Conservation (phyloP, 1,140 invertebrate species). For the Meteorus sp. region DNA sequence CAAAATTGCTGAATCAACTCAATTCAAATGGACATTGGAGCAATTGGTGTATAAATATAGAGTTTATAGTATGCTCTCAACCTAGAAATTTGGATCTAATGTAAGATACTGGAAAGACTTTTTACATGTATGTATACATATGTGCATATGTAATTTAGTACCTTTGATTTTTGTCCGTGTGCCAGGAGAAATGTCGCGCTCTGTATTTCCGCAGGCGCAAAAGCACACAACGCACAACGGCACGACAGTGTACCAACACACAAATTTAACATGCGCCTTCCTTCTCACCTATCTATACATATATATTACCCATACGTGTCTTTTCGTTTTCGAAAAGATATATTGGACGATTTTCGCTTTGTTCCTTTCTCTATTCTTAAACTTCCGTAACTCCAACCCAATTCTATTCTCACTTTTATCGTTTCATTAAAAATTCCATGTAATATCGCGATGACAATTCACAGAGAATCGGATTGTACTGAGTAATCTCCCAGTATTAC, state of each 20-base stretch:
- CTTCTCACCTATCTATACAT: not conserved
- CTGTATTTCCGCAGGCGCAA: conserved; percentile 11
- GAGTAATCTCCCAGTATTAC: too few species aligned
- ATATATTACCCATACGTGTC: not conserved
- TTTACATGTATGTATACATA: not conserved
- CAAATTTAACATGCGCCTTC: not conserved
- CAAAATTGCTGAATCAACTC: not conserved
- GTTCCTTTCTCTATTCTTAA: too few species aligned
- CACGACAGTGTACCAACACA: not conserved
- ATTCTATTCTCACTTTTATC: too few species aligned
- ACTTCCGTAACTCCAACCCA: too few species aligned
- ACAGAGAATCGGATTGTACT: too few species aligned
- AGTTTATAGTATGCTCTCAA: not conserved
- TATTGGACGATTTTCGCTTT: not conserved
- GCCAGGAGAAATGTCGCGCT: conserved; percentile 16
- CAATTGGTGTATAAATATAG: not conserved
- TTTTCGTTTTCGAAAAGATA: not conserved
- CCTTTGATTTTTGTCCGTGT: not conserved
- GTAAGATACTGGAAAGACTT: too few species aligned
- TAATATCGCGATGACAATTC: too few species aligned
- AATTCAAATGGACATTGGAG: not conserved
- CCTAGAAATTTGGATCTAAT: too few species aligned
- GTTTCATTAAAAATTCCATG: too few species aligned
- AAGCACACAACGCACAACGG: conserved; percentile 3
- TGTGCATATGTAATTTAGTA: too few species aligned